These are phyloP conservation scores for Campylomormyrus numenius DNA, from an alignment of 2,113 vertebrate genomes.

Conservation along the genomic window DNA sequence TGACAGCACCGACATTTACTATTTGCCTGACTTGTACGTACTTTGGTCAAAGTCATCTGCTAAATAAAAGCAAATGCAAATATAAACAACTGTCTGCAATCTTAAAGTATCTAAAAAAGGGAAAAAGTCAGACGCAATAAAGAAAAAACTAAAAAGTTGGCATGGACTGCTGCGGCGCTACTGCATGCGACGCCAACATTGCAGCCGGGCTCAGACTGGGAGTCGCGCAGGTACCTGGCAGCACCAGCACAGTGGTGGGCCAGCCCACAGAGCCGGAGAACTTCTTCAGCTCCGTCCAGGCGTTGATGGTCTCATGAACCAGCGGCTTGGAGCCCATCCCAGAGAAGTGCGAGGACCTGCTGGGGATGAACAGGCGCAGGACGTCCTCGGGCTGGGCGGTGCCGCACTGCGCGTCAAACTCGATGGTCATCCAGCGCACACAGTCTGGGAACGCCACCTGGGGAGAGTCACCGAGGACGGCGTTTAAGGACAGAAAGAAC, in stretches of 20 bases:
- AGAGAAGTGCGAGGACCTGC: conserved; percentile 75
- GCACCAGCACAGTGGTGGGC: conserved; percentile 86
- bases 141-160: not conserved
- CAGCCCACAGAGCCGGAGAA: conserved; percentile 89
- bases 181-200: no score
- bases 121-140: not conserved
- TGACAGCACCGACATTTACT: not conserved
- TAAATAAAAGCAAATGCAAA: not conserved
- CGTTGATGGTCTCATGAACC: conserved; percentile 88
- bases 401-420: conserved; percentile 92
- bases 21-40: not conserved
- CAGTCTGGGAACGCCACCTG: conserved; percentile 97
- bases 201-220: not conserved
- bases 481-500: not conserved
- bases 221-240: conserved; percentile 70
- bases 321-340: conserved; percentile 77
- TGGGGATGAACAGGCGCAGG: conserved; percentile 86
- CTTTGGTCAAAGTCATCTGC: not conserved
- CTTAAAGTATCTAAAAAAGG: not conserved
- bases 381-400: conserved; percentile 94
- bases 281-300: conserved; percentile 94
- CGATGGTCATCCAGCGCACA: conserved; percentile 91
- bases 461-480: conserved; percentile 14
- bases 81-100: not conserved
- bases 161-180: not conserved